phyloP scores from a whole-genome alignment of 2,113 vertebrate species.

The Microtus montanus region DNA sequence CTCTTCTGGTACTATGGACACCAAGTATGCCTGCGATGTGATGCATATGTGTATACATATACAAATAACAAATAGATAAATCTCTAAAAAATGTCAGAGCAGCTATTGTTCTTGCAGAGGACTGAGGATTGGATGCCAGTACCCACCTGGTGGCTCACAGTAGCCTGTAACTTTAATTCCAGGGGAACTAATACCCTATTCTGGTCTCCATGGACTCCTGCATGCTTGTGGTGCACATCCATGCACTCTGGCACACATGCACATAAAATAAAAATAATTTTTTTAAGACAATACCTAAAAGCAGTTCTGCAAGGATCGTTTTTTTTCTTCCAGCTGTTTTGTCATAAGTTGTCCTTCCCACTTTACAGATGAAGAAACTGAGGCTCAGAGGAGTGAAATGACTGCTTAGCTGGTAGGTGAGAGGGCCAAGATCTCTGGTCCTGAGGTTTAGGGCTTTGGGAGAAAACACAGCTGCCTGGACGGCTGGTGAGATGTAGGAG shows the following conservation, averaged over 20 bases:
- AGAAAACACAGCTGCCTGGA: background rate
- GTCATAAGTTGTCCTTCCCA: background rate
- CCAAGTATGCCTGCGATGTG: background rate
- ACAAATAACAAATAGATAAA: background rate
- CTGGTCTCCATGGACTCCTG: background rate
- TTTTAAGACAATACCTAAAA: background rate
- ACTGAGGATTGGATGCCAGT: background rate
- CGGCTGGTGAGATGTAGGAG: background rate
- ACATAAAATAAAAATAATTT: too few species aligned
- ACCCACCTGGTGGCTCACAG: background rate
- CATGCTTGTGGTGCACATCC: background rate
- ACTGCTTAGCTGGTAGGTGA: background rate
- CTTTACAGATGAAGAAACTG: conserved; percentile 36
- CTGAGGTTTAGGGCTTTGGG: background rate
- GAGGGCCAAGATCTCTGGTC: background rate
- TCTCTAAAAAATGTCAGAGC: background rate
- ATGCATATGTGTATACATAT: background rate
- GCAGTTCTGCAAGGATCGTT: background rate
- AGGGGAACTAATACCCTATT: background rate
- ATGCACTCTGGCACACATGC: background rate
- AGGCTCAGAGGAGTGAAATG: background rate
- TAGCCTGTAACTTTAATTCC: background rate
- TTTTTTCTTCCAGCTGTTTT: background rate
- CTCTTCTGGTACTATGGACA: background rate
- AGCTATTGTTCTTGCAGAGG: background rate